These are phyloP conservation scores for Drosophila obscura DNA, from an alignment of 1,140 invertebrate genomes.

Conservation along the genomic window DNA sequence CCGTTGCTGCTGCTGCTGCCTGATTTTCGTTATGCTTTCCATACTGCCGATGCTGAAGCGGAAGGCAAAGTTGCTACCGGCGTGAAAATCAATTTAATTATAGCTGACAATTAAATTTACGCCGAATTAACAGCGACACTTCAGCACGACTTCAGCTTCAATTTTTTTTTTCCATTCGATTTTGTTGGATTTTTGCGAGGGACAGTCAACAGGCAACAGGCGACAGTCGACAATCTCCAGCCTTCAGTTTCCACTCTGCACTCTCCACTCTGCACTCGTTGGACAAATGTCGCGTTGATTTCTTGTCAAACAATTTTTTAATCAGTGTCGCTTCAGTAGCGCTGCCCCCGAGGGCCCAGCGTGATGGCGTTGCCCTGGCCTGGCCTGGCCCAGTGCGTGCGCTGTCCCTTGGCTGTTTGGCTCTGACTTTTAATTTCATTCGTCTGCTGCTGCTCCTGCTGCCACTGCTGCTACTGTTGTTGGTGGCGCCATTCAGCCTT, in stretches of 20 bases:
- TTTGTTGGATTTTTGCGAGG: conserved; percentile 6
- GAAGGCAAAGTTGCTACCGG: conserved; percentile 34
- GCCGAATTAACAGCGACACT: conserved; percentile 78
- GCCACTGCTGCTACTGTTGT: conserved; percentile 10
- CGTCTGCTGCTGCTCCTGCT: conserved; percentile 13
- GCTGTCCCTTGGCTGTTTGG: neutral
- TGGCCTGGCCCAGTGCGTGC: neutral
- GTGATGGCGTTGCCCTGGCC: neutral
- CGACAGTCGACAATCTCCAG: conserved; percentile 2
- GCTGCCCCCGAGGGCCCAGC: conserved; percentile 33
- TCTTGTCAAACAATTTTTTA: conserved; percentile 83
- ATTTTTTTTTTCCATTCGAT: conserved; percentile 13
- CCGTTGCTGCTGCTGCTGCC: neutral
- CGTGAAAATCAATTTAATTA: conserved; percentile 82
- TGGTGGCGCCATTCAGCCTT: conserved; percentile 50
- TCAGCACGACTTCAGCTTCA: conserved; percentile 31
- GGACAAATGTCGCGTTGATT: conserved; percentile 79
- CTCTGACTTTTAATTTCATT: conserved; percentile 69
- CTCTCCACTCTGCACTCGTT: neutral
- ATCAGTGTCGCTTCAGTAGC: conserved; percentile 79
- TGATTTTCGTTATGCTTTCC: neutral
- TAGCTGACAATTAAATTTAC: conserved; percentile 83
- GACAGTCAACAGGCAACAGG: conserved; percentile 26
- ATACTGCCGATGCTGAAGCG: too few species aligned
- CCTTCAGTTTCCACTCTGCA: conserved; percentile 8